phyloP scores from a whole-genome alignment of 2,113 vertebrate species.

The Piprites chloris region DNA sequence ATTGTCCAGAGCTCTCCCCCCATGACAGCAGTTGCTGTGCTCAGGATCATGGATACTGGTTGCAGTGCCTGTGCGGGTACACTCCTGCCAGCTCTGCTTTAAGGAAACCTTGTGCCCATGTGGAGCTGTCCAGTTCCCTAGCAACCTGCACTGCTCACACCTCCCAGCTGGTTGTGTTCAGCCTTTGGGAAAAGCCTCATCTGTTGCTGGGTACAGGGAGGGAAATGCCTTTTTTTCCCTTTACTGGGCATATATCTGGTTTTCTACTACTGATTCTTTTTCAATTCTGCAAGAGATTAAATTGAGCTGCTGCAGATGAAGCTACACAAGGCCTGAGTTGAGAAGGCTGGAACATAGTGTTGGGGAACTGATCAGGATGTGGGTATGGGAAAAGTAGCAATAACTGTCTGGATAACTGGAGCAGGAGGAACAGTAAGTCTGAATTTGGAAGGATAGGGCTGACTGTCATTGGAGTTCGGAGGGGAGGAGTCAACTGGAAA shows the following conservation, averaged over 20 bases:
- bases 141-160: neutral
- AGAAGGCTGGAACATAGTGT: neutral
- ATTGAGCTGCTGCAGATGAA: neutral
- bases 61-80: neutral
- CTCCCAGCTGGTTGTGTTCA: neutral
- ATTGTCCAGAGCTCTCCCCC: neutral
- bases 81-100: neutral
- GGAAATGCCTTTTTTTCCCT: neutral
- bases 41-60: neutral
- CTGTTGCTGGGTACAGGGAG: neutral
- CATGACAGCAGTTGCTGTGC: neutral
- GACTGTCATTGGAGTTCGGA: neutral
- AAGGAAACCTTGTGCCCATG: neutral
- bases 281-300: neutral
- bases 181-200: neutral
- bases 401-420: neutral
- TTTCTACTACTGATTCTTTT: neutral
- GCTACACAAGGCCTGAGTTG: neutral
- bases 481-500: neutral
- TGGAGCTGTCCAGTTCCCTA: constrained; percentile 31
- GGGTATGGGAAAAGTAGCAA: neutral
- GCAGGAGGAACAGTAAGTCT: neutral
- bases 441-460: neutral
- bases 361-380: neutral
- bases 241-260: neutral